Conservation (phyloP, 2,797 vertebrate species). For the Malacoraja senta region DNA sequence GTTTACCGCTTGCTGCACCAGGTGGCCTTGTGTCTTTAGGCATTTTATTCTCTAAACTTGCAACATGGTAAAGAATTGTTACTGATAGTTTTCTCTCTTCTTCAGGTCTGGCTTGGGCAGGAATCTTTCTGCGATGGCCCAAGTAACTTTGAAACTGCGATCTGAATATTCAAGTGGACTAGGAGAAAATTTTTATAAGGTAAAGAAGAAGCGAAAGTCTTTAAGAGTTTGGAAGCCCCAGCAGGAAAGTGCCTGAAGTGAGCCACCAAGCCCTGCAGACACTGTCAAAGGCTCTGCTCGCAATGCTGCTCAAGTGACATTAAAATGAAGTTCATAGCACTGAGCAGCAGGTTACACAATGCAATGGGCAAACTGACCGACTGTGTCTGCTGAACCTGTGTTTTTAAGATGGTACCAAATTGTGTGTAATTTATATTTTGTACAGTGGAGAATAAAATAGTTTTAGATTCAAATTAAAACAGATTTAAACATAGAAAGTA, state of each 20-base stretch:
- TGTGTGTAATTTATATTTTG: neutral
- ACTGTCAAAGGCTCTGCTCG: neutral
- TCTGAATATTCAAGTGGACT: slow-evolving; percentile 77
- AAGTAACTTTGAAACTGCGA: slow-evolving; percentile 55
- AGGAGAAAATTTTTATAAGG: slow-evolving; percentile 49
- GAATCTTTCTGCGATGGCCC: slow-evolving; percentile 48
- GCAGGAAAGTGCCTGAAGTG: slow-evolving; percentile 41
- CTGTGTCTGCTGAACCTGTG: neutral
- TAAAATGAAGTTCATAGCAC: neutral
- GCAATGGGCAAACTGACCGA: neutral
- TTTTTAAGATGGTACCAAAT: neutral
- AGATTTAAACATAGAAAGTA: neutral
- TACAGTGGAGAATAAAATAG: neutral
- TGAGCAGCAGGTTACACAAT: neutral
- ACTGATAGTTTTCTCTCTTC: slow-evolving; percentile 33
- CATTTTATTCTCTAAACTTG: neutral
- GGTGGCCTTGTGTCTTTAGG: neutral
- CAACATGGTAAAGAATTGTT: neutral
- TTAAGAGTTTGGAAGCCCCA: slow-evolving; percentile 32
- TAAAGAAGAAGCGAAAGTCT: slow-evolving; percentile 53
- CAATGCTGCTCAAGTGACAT: neutral
- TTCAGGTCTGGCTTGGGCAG: slow-evolving; percentile 51
- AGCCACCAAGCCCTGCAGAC: slow-evolving; percentile 36
- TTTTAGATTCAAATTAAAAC: neutral
- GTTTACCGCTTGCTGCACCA: neutral